Conservation (phyloP, 2,888 invertebrate genomes). For the Elegia similella region DNA sequence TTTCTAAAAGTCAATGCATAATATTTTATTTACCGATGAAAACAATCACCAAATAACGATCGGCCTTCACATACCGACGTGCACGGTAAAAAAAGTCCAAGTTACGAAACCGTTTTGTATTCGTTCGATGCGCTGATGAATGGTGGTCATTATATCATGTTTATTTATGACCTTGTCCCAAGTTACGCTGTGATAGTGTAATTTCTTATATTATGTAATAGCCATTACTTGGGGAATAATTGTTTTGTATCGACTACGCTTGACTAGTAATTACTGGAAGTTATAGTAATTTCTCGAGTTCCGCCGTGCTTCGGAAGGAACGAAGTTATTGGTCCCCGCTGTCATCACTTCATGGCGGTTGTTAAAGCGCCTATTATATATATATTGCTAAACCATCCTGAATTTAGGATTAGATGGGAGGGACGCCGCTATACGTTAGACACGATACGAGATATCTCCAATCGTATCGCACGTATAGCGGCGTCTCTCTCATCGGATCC, state of each 20-base stretch:
- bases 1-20: too few species aligned
- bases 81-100: conserved; percentile 12
- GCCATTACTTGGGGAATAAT: not conserved
- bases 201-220: conserved; percentile 12
- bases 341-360: too few species aligned
- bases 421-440: too few species aligned
- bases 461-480: too few species aligned
- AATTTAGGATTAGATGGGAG: too few species aligned
- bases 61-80: conserved; percentile 5
- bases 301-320: too few species aligned
- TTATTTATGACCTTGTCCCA: conserved; percentile 20
- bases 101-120: conserved; percentile 15
- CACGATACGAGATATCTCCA: too few species aligned
- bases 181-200: conserved; percentile 7
- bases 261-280: not conserved
- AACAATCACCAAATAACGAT: not conserved
- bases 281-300: too few species aligned
- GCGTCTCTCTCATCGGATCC: too few species aligned
- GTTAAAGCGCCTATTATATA: too few species aligned
- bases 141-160: conserved; percentile 18
- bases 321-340: too few species aligned
- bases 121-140: conserved; percentile 19
- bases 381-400: too few species aligned
- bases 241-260: not conserved
- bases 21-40: not conserved